phyloP scores from a whole-genome alignment of 2,888 invertebrate genomes.

The Gerris lacustris region DNA sequence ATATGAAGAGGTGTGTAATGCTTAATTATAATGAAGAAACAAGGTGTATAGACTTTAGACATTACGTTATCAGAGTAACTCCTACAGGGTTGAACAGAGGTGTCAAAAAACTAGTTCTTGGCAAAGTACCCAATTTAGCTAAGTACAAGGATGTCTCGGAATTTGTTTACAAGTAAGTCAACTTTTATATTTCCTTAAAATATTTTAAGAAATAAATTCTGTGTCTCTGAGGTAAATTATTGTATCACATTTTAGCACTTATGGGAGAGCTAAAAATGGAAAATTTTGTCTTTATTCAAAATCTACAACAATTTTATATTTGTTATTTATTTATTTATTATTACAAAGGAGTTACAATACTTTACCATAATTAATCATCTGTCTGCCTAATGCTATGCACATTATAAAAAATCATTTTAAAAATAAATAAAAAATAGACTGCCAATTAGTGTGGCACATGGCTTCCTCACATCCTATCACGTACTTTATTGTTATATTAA shows the following conservation, averaged over 20 bases:
- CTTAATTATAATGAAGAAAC: slow-evolving; percentile 78
- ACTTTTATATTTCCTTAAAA: not conserved
- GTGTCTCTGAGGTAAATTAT: no score
- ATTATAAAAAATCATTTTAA: no score
- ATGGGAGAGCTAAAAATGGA: not conserved
- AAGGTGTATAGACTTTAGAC: slow-evolving; percentile 79
- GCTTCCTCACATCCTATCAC: no score
- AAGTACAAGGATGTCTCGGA: slow-evolving; percentile 76
- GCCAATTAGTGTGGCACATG: no score
- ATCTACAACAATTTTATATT: no score
- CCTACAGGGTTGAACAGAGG: slow-evolving; percentile 83
- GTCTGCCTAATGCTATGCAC: no score
- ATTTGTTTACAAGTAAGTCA: slow-evolving; percentile 65
- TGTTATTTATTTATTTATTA: no score
- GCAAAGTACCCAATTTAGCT: slow-evolving; percentile 81
- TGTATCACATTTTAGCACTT: not conserved
- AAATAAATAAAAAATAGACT: no score
- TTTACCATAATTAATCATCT: no score
- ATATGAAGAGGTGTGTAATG: slow-evolving; percentile 76
- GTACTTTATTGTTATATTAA: no score
- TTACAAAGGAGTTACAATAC: no score
- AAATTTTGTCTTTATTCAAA: no score
- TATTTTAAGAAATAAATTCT: slow-evolving; percentile 15
- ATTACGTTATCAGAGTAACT: slow-evolving; percentile 84
- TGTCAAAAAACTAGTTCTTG: slow-evolving; percentile 82